A percentile compares a stretch with the other conserved stretches of the same genome.
Conservation (phyloP, 2,888 invertebrate genomes). For the Ectobius pallidus region DNA sequence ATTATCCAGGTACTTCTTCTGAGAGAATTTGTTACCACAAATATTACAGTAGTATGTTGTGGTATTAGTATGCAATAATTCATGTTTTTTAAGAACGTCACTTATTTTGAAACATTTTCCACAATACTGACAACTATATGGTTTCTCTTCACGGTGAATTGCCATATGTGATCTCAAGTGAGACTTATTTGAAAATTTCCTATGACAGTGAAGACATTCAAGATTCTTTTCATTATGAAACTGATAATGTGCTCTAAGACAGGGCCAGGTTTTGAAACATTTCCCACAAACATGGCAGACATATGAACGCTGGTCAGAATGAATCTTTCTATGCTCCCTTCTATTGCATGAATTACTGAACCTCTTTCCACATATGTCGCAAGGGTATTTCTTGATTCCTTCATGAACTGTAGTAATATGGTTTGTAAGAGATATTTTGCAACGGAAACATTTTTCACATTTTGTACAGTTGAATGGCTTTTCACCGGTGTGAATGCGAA, state of each 20-base stretch:
- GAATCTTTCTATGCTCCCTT: conserved; percentile 48
- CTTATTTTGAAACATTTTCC: conserved; percentile 47
- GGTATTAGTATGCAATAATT: conserved; percentile 57
- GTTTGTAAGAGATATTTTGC: not conserved
- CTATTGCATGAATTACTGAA: not conserved
- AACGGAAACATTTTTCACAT: not conserved
- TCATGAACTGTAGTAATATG: conserved; percentile 17
- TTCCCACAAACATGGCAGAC: conserved; percentile 46
- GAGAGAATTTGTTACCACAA: conserved; percentile 53
- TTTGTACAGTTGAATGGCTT: conserved; percentile 4
- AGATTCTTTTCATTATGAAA: conserved; percentile 64
- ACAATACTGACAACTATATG: conserved; percentile 60
- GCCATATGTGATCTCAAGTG: conserved; percentile 62
- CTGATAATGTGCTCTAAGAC: conserved; percentile 66
- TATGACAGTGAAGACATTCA: conserved; percentile 63
- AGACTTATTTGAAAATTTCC: conserved; percentile 58
- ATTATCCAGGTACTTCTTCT: conserved; percentile 60
- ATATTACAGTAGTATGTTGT: conserved; percentile 49
- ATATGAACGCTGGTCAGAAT: conserved; percentile 49
- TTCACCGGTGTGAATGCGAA: conserved; percentile 6
- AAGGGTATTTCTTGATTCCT: conserved; percentile 21
- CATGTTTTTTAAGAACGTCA: conserved; percentile 52
- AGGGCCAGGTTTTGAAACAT: conserved; percentile 68
- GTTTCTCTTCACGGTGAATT: conserved; percentile 62
- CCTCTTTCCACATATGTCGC: conserved; percentile 9